phyloP scores from a whole-genome alignment of 1,140 invertebrate genomes.

The Apis florea region DNA sequence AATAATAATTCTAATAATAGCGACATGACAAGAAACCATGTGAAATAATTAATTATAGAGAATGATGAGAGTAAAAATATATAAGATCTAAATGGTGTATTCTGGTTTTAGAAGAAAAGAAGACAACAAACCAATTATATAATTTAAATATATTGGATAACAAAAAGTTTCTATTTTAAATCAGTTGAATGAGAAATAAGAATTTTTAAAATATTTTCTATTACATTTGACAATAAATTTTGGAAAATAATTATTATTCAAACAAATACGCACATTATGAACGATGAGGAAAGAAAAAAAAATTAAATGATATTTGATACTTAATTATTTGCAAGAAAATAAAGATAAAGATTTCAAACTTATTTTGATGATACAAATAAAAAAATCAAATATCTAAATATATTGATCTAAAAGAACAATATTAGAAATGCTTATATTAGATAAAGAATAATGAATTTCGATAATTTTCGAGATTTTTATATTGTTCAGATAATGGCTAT shows the following conservation, averaged over 20 bases:
- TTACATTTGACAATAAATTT: too few relatives aligned
- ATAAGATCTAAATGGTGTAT: slow-evolving; percentile 14
- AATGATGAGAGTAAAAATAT: neutral
- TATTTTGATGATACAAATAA: slow-evolving; percentile 24
- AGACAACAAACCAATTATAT: slow-evolving; percentile 12
- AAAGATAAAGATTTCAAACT: slow-evolving; percentile 11
- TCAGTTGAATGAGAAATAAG: neutral
- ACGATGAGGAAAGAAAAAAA: too few relatives aligned
- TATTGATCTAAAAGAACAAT: too few relatives aligned
- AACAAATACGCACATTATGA: too few relatives aligned
- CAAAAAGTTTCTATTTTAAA: slow-evolving; percentile 15
- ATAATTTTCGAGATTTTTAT: too few relatives aligned
- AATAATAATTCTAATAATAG: slow-evolving; percentile 26
- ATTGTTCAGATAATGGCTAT: too few relatives aligned
- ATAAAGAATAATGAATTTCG: too few relatives aligned
- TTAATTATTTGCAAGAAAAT: slow-evolving; percentile 17
- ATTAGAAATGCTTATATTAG: too few relatives aligned
- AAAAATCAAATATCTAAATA: too few relatives aligned
- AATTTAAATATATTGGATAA: slow-evolving; percentile 8
- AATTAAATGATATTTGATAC: slow-evolving; percentile 3
- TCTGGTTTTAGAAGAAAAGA: slow-evolving; percentile 19
- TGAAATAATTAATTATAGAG: slow-evolving; percentile 28
- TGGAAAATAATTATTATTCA: too few relatives aligned
- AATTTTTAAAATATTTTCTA: neutral
- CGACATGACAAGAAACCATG: neutral